Evolutionary conservation across 2,797 vertebrate genomes (phyloP).

Genomic region (Ataeniobius toweri): DNA sequence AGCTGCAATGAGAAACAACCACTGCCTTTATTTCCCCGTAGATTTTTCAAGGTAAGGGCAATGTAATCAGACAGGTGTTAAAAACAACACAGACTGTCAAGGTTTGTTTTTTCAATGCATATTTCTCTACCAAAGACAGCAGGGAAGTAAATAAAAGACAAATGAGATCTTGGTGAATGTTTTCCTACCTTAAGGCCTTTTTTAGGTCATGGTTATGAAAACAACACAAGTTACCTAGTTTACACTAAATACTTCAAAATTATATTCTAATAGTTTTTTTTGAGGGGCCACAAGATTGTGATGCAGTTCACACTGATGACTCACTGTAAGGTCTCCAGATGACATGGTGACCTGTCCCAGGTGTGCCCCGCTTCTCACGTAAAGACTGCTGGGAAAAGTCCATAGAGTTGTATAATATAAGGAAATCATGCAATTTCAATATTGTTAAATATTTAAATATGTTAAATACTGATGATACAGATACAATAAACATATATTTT

Average conservation of each 20-base stretch:
- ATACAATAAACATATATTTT: background rate
- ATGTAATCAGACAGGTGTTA: constrained; percentile 23
- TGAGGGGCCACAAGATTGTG: too few species aligned
- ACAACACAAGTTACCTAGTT: background rate
- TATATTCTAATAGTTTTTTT: background rate
- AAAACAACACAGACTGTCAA: background rate
- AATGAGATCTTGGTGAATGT: background rate
- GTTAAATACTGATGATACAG: background rate
- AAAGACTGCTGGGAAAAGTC: background rate
- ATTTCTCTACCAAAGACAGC: background rate
- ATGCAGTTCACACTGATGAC: background rate
- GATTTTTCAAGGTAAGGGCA: constrained; percentile 13
- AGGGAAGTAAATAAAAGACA: background rate
- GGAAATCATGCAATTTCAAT: background rate
- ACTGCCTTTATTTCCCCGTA: constrained; percentile 29
- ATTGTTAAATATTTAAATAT: background rate
- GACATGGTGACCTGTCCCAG: background rate
- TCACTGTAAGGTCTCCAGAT: background rate
- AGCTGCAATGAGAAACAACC: background rate
- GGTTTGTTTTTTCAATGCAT: background rate
- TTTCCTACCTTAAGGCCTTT: background rate
- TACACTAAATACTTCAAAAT: background rate
- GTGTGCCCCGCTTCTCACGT: background rate
- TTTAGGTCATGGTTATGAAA: background rate
- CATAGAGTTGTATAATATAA: background rate